These are phyloP conservation scores for Sparidentex hasta DNA, from an alignment of 2,797 vertebrate genomes.

Conservation along the genomic window DNA sequence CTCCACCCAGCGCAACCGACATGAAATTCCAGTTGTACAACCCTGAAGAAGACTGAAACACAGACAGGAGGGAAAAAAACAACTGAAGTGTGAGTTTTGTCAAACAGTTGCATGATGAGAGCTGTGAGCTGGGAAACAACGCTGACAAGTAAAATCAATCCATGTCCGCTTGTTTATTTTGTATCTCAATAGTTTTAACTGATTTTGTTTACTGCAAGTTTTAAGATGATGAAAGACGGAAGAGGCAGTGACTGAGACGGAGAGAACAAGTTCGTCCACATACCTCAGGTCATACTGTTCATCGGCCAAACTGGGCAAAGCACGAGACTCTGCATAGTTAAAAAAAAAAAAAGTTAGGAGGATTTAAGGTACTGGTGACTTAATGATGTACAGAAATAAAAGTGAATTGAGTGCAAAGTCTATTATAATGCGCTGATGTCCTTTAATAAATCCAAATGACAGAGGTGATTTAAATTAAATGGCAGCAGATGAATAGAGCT, in stretches of 20 bases:
- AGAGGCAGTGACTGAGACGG: background rate
- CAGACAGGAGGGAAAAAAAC: constrained; percentile 9
- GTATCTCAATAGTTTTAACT: background rate
- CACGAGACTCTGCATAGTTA: background rate
- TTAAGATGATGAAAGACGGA: background rate
- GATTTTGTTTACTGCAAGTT: background rate
- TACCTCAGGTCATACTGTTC: constrained; percentile 29
- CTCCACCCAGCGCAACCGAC: constrained; percentile 56
- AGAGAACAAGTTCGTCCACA: constrained; percentile 38
- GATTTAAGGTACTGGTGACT: background rate
- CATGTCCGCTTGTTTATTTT: background rate
- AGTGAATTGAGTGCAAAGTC: background rate
- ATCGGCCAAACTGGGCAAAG: background rate
- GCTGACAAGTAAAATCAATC: background rate
- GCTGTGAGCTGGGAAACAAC: background rate
- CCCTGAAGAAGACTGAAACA: constrained; percentile 21
- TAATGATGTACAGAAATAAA: background rate
- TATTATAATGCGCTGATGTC: background rate
- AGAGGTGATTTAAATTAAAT: background rate
- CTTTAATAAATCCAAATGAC: background rate
- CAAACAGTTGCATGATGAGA: background rate
- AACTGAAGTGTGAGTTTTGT: background rate
- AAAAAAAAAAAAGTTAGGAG: background rate
- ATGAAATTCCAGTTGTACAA: constrained; percentile 66
- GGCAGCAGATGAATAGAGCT: background rate